A percentile compares a stretch with the other conserved stretches of the same genome.
Evolutionary conservation across 2,113 vertebrate genomes (phyloP).

Genomic region (Psilopsiagon aurifrons): DNA sequence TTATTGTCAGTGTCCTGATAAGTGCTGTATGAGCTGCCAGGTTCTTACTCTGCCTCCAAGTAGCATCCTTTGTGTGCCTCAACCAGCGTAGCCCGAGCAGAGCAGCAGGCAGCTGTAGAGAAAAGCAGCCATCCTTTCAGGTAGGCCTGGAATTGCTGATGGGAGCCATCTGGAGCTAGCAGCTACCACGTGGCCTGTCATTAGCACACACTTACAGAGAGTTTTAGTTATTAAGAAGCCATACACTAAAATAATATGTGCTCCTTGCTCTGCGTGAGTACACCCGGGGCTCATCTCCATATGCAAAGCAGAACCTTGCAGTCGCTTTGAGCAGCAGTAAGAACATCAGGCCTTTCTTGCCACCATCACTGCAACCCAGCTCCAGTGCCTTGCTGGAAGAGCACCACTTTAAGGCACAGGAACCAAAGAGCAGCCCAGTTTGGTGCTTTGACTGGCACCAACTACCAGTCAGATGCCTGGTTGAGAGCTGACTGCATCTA

Average conservation of each 20-base stretch:
- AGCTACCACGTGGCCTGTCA: neutral
- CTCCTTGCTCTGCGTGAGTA: neutral
- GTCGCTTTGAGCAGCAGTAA: neutral
- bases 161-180: neutral
- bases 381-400: neutral
- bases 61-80: neutral
- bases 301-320: accelerated
- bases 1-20: neutral
- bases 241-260: neutral
- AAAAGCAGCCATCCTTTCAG: neutral
- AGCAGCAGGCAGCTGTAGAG: neutral
- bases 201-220: neutral
- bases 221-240: neutral
- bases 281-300: neutral
- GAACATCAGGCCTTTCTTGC: neutral
- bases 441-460: neutral
- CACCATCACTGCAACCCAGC: accelerated
- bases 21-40: neutral
- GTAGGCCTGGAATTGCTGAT: neutral
- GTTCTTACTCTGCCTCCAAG: neutral
- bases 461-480: neutral
- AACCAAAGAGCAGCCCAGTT: neutral
- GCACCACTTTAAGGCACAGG: neutral
- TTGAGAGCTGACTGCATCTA: neutral
- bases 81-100: neutral